Percentiles rank a stretch among this genome's conserved stretches.
Conservation (phyloP, 2,888 invertebrate species). For the Agrotis clavis region DNA sequence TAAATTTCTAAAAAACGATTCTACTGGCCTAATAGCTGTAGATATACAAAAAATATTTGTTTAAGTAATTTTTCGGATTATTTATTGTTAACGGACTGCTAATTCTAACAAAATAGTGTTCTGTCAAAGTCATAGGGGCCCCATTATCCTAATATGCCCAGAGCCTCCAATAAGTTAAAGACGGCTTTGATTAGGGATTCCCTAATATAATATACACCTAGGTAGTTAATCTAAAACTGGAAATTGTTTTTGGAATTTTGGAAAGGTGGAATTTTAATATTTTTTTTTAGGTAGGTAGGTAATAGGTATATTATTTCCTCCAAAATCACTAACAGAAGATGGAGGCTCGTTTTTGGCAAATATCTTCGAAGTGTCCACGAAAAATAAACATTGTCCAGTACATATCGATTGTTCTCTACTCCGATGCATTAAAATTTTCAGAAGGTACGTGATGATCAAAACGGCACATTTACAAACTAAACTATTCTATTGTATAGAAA, state of each 20-base stretch:
- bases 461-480: neutral
- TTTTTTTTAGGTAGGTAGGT: too few species aligned
- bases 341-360: neutral
- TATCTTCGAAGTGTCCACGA: neutral
- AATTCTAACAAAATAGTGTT: too few species aligned
- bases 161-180: too few species aligned
- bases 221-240: neutral
- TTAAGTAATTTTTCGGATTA: too few species aligned
- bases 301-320: neutral
- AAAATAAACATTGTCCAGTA: neutral
- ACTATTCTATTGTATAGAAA: neutral
- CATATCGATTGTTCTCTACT: neutral
- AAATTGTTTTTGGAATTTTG: neutral
- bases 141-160: too few species aligned
- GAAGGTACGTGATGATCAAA: neutral
- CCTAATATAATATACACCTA: neutral
- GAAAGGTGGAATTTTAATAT: too few species aligned
- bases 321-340: neutral
- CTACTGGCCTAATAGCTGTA: too few species aligned
- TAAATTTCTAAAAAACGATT: too few species aligned
- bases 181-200: constrained; percentile 16
- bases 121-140: too few species aligned
- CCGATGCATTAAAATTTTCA: neutral
- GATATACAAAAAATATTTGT: too few species aligned
- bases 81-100: too few species aligned